Base-by-base conservation (phyloP, 2,113 vertebrate species). In the Eulacestoma nigropectus region DNA sequence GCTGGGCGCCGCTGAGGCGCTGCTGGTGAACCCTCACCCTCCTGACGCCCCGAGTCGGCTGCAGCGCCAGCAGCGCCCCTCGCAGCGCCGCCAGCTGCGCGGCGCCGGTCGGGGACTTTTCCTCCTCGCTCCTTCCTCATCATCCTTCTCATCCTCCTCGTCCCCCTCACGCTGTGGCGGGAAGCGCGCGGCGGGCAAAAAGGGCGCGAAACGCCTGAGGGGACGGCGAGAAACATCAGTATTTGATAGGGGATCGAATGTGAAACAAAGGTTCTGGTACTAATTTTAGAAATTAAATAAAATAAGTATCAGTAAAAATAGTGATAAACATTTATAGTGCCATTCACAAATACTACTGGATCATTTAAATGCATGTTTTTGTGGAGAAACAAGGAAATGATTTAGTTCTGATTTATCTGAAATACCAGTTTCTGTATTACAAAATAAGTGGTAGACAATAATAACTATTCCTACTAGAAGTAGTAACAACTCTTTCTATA, bases 61-160 rank as follows among this genome's bases (percentile, higher is more conserved):
- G 37, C 90, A 26, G 95, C 52, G 33, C 68, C 37, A 49, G 85
- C 76, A 87, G 96, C 33, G 87, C 81, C 57, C 57, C 82, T 32
- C 65, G 94, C 67, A 81, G 93, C 41, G 68, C 65, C 18, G 47
- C 39, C 67, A 97, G 95, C 96, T 97, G 93, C 10, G 6, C 22
- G 12, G 32, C 23, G 2, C 11, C 26, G 4, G 7, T 33, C 26
- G 20, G 6, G 30, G 39, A 4, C 13, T 16, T 63, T 7, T 27
- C 7, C 47, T 27, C 39, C 67, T 46, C 26, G 8, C 56, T 21
- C 47, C 47, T 59, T 69, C 44, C 25, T 37, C 10, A 4, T 30
- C 15, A 1, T 41, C 21, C 39, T 14, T 3, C 63, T 20, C n/a
- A 4, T 59, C 13, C 22, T 67, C 10, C 39, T 44, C 9, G 2